phyloP scores from a whole-genome alignment of 1,140 invertebrate species.

The Heliconius eleuchia region DNA sequence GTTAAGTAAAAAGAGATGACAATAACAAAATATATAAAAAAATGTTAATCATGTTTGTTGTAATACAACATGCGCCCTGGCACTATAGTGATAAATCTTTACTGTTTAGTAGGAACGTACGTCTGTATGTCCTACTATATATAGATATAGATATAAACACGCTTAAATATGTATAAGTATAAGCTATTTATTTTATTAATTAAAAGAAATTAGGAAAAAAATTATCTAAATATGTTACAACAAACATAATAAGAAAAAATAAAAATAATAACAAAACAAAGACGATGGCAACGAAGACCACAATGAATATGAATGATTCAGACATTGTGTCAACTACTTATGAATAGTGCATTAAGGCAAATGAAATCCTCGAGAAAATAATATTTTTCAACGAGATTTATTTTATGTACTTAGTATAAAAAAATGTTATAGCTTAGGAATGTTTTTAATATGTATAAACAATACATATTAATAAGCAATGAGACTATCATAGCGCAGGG shows the following conservation, averaged over 20 bases:
- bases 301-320: constrained; percentile 11
- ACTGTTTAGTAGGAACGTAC: too few relatives aligned
- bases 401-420: not conserved
- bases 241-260: too few relatives aligned
- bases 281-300: not conserved
- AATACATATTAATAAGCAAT: too few relatives aligned
- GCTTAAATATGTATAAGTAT: too few relatives aligned
- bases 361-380: constrained; percentile 5
- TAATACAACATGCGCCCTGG: not conserved
- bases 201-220: not conserved
- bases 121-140: too few relatives aligned
- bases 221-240: not conserved
- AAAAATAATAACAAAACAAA: not conserved
- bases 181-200: not conserved
- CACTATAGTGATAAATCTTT: too few relatives aligned
- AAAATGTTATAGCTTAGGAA: too few relatives aligned
- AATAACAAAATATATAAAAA: not conserved
- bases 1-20: not conserved
- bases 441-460: too few relatives aligned
- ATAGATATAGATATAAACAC: too few relatives aligned
- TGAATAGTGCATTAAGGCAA: constrained; percentile 15
- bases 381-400: not conserved
- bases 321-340: constrained; percentile 15
- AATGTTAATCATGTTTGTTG: not conserved
- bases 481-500: too few relatives aligned